Conservation (phyloP, 2,888 invertebrate species). For the Nemotelus nigrinus region DNA sequence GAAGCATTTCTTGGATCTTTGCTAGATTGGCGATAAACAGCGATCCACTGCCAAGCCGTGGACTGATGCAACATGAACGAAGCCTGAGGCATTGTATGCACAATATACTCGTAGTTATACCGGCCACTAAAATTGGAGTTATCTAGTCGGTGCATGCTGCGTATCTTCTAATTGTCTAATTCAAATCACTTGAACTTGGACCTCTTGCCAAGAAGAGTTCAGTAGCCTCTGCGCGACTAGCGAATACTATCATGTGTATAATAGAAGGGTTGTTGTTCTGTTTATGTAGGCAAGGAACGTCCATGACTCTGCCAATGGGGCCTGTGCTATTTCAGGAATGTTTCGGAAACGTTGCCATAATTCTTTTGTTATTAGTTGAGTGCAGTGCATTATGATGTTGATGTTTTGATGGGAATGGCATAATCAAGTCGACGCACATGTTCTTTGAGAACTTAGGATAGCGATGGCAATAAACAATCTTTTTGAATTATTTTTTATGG, state of each 20-base stretch:
- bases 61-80: background rate
- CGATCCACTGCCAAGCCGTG: background rate
- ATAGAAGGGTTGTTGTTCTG: constrained; percentile 22
- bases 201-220: constrained; percentile 52
- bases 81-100: background rate
- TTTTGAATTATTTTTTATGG: background rate
- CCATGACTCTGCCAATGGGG: constrained; percentile 31
- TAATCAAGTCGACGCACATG: constrained; percentile 24
- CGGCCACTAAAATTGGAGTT: constrained; percentile 16
- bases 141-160: constrained; percentile 35
- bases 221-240: constrained; percentile 45
- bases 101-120: constrained; percentile 8
- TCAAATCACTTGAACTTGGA: constrained; percentile 54
- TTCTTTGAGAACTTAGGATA: background rate
- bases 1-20: constrained; percentile 36
- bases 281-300: constrained; percentile 26
- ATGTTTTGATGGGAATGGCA: constrained; percentile 7
- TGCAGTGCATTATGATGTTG: constrained; percentile 7
- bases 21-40: constrained; percentile 26
- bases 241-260: background rate
- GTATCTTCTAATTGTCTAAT: constrained; percentile 53
- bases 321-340: constrained; percentile 39
- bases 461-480: background rate
- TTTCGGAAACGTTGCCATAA: constrained; percentile 36
- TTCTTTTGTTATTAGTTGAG: constrained; percentile 26